Base-by-base conservation (phyloP, 2,113 vertebrate genomes). In the Trichechus manatus region DNA sequence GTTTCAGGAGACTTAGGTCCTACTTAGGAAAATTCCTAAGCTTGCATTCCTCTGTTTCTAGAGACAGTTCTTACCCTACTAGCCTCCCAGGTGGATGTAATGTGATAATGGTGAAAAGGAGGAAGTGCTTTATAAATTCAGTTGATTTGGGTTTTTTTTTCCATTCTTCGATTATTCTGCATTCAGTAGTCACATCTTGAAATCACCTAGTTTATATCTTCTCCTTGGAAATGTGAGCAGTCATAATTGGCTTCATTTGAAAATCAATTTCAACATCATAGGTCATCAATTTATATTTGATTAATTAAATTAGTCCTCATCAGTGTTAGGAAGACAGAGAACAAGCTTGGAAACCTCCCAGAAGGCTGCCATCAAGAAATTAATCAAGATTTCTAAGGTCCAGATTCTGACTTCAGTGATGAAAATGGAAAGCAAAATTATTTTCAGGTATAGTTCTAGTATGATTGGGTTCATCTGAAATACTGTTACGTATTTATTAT, bases 261-360 rank as follows among this genome's bases (percentile, higher is more conserved):
- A 97, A 97, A 97, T 97, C 95, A 97, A 92, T 97, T 94, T 84
- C 56, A 91, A 80, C 63, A 89, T 96, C 72, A 72, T 94, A 95
- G 63, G 53, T 95, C 70, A 97, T 96, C 68, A 93, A 56, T 70
- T 97, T 97, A 87, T 85, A 97, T 92, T 96, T 96, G 75, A 93
- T 87, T 95, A 97, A 96, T 98, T 96, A 95, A 97, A 88, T 95
- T 97, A 91, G 91, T 95, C 61, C 29, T 97, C 66, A 95, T 97
- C 89, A 94, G 59, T 92, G 44, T 95, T 93, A 89, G 2, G 0
- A 91, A 96, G 91, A 95, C 44, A 97, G 36, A 68, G 44, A 92
- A 97, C 42, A 96, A 91, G 70, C 29, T 97, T 94, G 39, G 59
- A 74, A 95, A 95, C n/a, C 53, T 89, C 77, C 87, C 74, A 86